Evolutionary conservation across 1,140 invertebrate genomes (phyloP), one percentile per base, ranked within the genome.

Genomic region (Sweltsa coloradensis): DNA sequence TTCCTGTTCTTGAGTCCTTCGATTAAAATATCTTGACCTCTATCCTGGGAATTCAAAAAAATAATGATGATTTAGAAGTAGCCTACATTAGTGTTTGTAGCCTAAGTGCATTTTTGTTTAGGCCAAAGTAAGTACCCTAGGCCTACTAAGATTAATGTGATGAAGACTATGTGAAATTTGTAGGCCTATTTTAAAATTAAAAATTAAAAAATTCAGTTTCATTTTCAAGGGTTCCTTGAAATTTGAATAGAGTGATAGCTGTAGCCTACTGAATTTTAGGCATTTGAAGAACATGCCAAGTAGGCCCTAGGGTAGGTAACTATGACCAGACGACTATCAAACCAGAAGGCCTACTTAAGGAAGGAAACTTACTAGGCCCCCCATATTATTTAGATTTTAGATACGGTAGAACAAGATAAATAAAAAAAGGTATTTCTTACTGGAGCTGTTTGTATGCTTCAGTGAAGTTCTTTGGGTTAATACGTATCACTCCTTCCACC

Each of bases 391-490:
- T 16, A 29, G 14, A 13, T 16, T 29, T 4, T 16, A 13, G 6
- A 29, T 3, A 24, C 7, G 14, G 13, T 24, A 16, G 23, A 24
- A 29, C 9, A 11, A 31, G 14, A 16, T 29, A 14, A 44, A 44
- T 14, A n/a, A 26, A 47, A 47, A 45, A 16, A 25, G 24, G 19
- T 45, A 2, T 1, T 34, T 21, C 51, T 68, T 59, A 75, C 75
- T 40, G 66, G 67, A 56, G 78, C 72, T 34, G 72, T 73, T 3
- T 70, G 67, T 89, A 94, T 9, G 85, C 75, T 62, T 89, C 79
- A 58, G 79, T 76, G 59, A 73, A 80, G 64, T 79, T 85, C 58
- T 78, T 83, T 2, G 79, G 78, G 66, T 92, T 94, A 24, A 94
- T 84, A 47, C 88, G 72, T 22, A 94, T 64, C 45, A 75, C 63